A percentile compares a stretch with the other conserved stretches of the same genome.
These are phyloP conservation scores for Lithophane semibrunnea DNA, from an alignment of 2,888 invertebrate genomes.

Conservation along the genomic window DNA sequence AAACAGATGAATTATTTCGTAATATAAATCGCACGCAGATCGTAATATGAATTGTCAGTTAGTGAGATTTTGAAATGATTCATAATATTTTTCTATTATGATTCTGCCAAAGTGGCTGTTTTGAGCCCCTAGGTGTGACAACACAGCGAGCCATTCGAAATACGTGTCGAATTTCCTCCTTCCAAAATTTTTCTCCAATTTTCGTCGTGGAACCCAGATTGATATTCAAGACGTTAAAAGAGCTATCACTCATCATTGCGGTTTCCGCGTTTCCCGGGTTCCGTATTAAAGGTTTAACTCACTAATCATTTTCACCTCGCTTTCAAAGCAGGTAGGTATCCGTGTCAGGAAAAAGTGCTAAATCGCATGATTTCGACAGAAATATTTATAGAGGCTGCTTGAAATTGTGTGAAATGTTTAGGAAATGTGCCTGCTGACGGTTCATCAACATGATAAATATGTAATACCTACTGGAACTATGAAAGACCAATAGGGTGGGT, in stretches of 20 bases:
- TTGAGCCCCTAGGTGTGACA: neutral
- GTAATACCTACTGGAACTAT: no score
- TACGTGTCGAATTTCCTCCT: neutral
- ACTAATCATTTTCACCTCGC: slow-evolving; percentile 53
- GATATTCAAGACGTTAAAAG: slow-evolving; percentile 55
- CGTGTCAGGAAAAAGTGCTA: slow-evolving; percentile 28
- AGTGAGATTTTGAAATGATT: no score
- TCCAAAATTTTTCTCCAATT: neutral
- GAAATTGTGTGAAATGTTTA: slow-evolving; percentile 3
- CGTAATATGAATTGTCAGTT: no score
- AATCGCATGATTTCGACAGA: slow-evolving; percentile 21
- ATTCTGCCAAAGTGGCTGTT: no score
- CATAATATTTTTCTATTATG: no score
- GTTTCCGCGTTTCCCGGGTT: slow-evolving; percentile 37
- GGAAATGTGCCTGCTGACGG: neutral
- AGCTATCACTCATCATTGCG: slow-evolving; percentile 53
- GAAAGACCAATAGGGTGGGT: no score
- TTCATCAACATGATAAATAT: neutral
- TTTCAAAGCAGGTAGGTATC: neutral
- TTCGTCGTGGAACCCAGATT: slow-evolving; percentile 28
- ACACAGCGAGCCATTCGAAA: neutral
- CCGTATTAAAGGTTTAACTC: slow-evolving; percentile 36
- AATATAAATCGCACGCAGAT: no score
- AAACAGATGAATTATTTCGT: no score
- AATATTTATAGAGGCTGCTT: slow-evolving; percentile 15